A percentile compares a stretch with the other conserved stretches of the same genome.
phyloP scores from a whole-genome alignment of 1,140 invertebrate species.

The Telenomus remus region DNA sequence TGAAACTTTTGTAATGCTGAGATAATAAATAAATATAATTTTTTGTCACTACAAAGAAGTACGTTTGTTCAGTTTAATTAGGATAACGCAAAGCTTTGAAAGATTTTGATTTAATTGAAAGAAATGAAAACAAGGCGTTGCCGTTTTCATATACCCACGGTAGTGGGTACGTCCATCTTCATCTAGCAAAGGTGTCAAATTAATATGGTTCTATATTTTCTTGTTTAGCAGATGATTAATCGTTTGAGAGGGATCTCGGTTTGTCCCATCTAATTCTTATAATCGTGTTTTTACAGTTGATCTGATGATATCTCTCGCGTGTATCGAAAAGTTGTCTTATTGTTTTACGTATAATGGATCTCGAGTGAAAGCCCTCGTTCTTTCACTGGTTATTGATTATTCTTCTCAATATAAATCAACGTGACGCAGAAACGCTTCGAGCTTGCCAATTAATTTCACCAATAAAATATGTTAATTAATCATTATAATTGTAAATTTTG shows the following conservation, averaged over 20 bases:
- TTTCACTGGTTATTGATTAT: slow-evolving; percentile 35
- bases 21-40: too few relatives aligned
- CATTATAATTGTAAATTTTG: not conserved
- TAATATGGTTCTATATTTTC: slow-evolving; percentile 46
- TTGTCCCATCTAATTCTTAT: slow-evolving; percentile 37
- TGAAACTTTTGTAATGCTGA: too few relatives aligned
- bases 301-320: slow-evolving; percentile 15
- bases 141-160: slow-evolving; percentile 12
- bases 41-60: too few relatives aligned
- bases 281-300: slow-evolving; percentile 29
- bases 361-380: slow-evolving; percentile 26
- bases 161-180: slow-evolving; percentile 13
- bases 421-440: too few relatives aligned
- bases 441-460: slow-evolving; percentile 2
- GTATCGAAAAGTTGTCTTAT: slow-evolving; percentile 21
- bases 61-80: too few relatives aligned
- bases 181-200: slow-evolving; percentile 14
- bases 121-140: slow-evolving; percentile 12
- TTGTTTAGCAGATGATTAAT: slow-evolving; percentile 52
- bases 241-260: slow-evolving; percentile 43
- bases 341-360: slow-evolving; percentile 30
- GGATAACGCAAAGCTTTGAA: too few relatives aligned
- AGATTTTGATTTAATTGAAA: not conserved
- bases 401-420: slow-evolving; percentile 18
- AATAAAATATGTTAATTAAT: slow-evolving; percentile 5